A percentile compares a stretch with the other conserved stretches of the same genome.
phyloP scores from a whole-genome alignment of 2,888 invertebrate genomes.

The Drosophila greeni region DNA sequence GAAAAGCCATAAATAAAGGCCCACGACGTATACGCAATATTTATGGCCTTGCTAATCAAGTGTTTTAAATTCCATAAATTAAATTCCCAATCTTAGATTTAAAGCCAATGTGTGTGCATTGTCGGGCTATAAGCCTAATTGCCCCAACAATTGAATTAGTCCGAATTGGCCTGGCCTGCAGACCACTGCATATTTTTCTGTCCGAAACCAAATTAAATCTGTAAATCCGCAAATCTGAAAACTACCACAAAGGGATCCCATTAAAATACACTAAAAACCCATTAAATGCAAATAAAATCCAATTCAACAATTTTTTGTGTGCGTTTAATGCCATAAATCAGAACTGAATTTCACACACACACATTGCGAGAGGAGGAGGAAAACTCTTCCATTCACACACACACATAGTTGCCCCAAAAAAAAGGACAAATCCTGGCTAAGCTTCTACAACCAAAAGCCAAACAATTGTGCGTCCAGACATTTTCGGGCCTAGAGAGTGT shows the following conservation, averaged over 20 bases:
- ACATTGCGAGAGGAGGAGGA: not conserved
- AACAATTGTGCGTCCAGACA: constrained; percentile 63
- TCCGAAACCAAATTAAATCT: constrained; percentile 29
- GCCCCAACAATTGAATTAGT: constrained; percentile 32
- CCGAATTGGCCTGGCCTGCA: constrained; percentile 7
- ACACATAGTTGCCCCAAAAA: constrained; percentile 11
- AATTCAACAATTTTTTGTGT: constrained; percentile 59
- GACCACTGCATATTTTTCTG: constrained; percentile 10
- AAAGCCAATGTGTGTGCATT: not conserved
- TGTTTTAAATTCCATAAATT: constrained; percentile 3
- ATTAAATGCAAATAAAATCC: constrained; percentile 74
- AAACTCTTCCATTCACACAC: constrained; percentile 29
- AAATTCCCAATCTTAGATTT: constrained; percentile 4
- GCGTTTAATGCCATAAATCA: constrained; percentile 74
- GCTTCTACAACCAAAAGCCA: constrained; percentile 63
- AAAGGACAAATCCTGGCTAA: constrained; percentile 49
- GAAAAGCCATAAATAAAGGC: not conserved
- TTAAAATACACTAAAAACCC: constrained; percentile 73
- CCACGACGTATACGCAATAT: constrained; percentile 9
- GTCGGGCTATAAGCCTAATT: constrained; percentile 7
- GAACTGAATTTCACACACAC: constrained; percentile 57
- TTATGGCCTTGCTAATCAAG: constrained; percentile 6
- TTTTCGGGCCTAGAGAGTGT: constrained; percentile 46
- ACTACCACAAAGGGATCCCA: constrained; percentile 67
- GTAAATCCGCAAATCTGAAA: constrained; percentile 61